Conservation (phyloP, 2,113 vertebrate genomes). For the Dasyprocta punctata region DNA sequence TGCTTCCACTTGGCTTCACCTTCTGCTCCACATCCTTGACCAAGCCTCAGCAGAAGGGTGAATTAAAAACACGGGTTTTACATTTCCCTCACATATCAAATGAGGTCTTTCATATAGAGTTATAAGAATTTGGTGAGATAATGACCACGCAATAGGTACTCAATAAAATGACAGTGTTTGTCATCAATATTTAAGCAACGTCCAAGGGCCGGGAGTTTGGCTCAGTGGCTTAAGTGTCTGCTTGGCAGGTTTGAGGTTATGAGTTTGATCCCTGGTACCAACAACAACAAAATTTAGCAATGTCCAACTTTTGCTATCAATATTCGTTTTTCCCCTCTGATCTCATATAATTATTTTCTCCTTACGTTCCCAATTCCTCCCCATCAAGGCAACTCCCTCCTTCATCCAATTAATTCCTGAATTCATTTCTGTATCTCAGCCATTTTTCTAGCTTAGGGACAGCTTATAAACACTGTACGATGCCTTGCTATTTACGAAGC, state of each 20-base stretch:
- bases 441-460: background rate
- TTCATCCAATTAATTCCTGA: background rate
- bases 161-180: background rate
- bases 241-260: too few species aligned
- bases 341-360: background rate
- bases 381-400: background rate
- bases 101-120: background rate
- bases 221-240: too few species aligned
- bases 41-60: background rate
- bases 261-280: too few species aligned
- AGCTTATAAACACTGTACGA: background rate
- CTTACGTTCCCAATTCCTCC: background rate
- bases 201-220: too few species aligned
- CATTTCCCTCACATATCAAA: background rate
- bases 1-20: background rate
- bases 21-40: background rate
- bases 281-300: too few species aligned
- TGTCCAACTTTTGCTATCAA: background rate
- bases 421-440: constrained; percentile 24
- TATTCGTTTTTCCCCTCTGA: background rate
- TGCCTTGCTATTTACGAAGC: background rate
- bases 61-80: background rate
- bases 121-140: background rate
- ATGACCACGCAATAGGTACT: background rate
- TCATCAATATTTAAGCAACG: background rate